Percentiles rank a stretch among this genome's conserved stretches.
phyloP scores from a whole-genome alignment of 1,140 invertebrate species.

The Drosophila saltans region DNA sequence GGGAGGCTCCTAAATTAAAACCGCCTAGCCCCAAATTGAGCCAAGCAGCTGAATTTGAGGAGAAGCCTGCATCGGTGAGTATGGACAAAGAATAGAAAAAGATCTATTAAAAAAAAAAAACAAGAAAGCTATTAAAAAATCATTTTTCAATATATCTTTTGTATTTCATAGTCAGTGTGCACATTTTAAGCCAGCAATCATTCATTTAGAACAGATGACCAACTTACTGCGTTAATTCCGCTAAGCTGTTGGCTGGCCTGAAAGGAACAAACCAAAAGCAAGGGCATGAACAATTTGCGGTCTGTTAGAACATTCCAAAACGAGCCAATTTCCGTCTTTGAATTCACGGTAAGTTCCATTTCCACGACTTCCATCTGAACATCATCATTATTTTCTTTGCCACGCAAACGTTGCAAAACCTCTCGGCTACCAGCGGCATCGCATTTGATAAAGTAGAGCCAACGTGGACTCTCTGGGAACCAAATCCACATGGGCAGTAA shows the following conservation, averaged over 20 bases:
- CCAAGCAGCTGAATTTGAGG: slow-evolving; percentile 84
- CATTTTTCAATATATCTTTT: no score
- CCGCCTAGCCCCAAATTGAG: slow-evolving; percentile 88
- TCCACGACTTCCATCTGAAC: slow-evolving; percentile 83
- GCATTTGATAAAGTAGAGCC: slow-evolving; percentile 88
- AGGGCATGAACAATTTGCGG: slow-evolving; percentile 86
- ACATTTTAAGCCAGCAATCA: no score
- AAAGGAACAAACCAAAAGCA: slow-evolving; percentile 88
- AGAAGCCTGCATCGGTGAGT: slow-evolving; percentile 86
- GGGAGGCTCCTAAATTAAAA: slow-evolving; percentile 87
- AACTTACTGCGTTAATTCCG: slow-evolving; percentile 92
- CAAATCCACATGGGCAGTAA: slow-evolving; percentile 85
- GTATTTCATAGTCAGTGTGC: no score
- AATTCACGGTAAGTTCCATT: slow-evolving; percentile 48
- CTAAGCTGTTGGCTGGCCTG: slow-evolving; percentile 93
- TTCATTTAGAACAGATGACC: no score
- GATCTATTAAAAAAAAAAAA: slow-evolving; percentile 84
- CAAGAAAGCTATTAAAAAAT: no score
- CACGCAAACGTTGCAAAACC: slow-evolving; percentile 48
- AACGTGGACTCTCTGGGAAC: slow-evolving; percentile 94
- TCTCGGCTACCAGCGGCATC: slow-evolving; percentile 85
- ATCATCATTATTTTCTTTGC: slow-evolving; percentile 22
- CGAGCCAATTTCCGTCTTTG: slow-evolving; percentile 74
- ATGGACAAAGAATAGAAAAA: slow-evolving; percentile 90
- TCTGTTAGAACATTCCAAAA: slow-evolving; percentile 85